These are phyloP conservation scores for Rosalia funebris DNA, from an alignment of 2,888 invertebrate genomes.

Conservation along the genomic window DNA sequence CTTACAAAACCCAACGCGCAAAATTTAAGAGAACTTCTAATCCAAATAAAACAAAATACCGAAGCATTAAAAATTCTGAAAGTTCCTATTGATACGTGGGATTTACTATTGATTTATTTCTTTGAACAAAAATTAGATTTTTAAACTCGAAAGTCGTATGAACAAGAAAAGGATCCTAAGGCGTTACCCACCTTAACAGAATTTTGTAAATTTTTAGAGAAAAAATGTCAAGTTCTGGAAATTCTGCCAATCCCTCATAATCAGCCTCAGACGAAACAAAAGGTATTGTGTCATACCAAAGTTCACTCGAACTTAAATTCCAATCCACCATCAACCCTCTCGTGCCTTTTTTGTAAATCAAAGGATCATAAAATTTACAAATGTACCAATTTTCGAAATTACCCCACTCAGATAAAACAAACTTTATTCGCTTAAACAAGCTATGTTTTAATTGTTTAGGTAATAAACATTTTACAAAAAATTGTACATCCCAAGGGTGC, in stretches of 20 bases:
- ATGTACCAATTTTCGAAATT: neutral
- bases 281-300: neutral
- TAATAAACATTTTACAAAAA: neutral
- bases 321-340: no score
- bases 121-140: neutral
- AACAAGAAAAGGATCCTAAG: neutral
- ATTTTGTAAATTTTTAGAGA: neutral
- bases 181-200: neutral
- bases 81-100: neutral
- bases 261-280: neutral
- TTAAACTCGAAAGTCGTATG: neutral
- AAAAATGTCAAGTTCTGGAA: neutral
- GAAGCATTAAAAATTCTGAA: neutral
- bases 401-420: neutral
- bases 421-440: neutral
- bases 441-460: constrained; percentile 2
- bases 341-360: neutral
- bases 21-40: constrained; percentile 1
- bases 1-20: neutral
- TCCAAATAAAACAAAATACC: constrained; percentile 7
- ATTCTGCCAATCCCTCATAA: neutral
- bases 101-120: neutral
- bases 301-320: neutral
- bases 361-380: neutral
- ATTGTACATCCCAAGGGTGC: constrained; percentile 9